Conservation (phyloP, 2,797 vertebrate genomes). For the Mastacembelus armatus region DNA sequence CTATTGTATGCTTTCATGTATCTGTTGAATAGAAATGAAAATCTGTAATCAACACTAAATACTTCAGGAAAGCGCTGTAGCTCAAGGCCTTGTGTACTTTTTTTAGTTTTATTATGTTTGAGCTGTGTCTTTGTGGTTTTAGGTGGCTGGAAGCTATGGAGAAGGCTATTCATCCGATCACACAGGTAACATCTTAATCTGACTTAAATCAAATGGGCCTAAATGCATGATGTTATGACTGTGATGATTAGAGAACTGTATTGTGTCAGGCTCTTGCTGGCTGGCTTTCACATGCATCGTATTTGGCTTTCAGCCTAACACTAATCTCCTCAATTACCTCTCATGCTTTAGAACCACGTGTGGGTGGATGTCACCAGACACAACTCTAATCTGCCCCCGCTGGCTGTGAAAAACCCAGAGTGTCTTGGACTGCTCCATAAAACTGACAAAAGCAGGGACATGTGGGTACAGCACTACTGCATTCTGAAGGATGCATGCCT, state of each 20-base stretch:
- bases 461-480: slow-evolving; percentile 90
- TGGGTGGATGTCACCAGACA: slow-evolving; percentile 93
- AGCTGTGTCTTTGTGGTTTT: slow-evolving; percentile 6
- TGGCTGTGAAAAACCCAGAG: slow-evolving; percentile 93
- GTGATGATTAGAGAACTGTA: neutral
- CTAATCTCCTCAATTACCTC: slow-evolving; percentile 35
- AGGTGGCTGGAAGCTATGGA: slow-evolving; percentile 93
- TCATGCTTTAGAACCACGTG: slow-evolving; percentile 87
- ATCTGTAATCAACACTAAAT: neutral
- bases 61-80: no score
- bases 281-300: slow-evolving; percentile 1
- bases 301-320: slow-evolving; percentile 3
- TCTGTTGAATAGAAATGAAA: no score
- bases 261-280: neutral
- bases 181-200: slow-evolving; percentile 82
- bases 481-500: slow-evolving; percentile 92
- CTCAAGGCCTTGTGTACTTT: neutral
- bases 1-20: no score
- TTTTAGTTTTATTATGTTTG: neutral
- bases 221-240: neutral
- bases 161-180: slow-evolving; percentile 87
- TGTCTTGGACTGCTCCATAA: slow-evolving; percentile 92
- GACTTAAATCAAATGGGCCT: neutral
- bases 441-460: slow-evolving; percentile 85
- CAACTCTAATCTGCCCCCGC: slow-evolving; percentile 90